Conservation (phyloP, 1,140 invertebrate species). For the Panulirus ornatus region DNA sequence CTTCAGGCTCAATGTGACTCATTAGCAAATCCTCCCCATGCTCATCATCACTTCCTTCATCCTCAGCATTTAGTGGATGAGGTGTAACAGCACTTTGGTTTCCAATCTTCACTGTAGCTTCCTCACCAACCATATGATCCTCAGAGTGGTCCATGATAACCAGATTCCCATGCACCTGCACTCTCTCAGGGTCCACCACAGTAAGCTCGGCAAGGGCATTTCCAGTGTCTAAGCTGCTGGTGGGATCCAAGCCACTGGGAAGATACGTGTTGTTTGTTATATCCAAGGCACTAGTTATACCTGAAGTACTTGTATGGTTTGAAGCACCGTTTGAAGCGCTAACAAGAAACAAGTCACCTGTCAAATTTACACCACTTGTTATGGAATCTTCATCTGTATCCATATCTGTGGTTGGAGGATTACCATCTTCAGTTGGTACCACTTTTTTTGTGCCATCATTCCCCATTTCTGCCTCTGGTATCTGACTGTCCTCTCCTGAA, state of each 20-base stretch:
- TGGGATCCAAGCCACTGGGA: not conserved
- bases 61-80: not conserved
- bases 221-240: not conserved
- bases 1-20: not conserved
- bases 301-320: not conserved
- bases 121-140: not conserved
- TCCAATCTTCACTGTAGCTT: not conserved
- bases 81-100: not conserved
- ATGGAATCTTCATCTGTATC: not conserved
- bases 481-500: not conserved
- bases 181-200: conserved; percentile 17
- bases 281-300: not conserved
- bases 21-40: not conserved
- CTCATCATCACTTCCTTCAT: not conserved
- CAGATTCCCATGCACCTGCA: conserved; percentile 21
- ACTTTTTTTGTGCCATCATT: no score
- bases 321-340: no score
- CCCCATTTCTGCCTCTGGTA: not conserved
- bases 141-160: not conserved
- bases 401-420: not conserved
- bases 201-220: not conserved
- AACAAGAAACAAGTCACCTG: no score
- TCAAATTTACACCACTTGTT: not conserved
- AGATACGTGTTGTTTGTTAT: not conserved
- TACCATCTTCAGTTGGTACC: no score